Conservation (phyloP, 2,113 vertebrate genomes). For the Salvator merianae region DNA sequence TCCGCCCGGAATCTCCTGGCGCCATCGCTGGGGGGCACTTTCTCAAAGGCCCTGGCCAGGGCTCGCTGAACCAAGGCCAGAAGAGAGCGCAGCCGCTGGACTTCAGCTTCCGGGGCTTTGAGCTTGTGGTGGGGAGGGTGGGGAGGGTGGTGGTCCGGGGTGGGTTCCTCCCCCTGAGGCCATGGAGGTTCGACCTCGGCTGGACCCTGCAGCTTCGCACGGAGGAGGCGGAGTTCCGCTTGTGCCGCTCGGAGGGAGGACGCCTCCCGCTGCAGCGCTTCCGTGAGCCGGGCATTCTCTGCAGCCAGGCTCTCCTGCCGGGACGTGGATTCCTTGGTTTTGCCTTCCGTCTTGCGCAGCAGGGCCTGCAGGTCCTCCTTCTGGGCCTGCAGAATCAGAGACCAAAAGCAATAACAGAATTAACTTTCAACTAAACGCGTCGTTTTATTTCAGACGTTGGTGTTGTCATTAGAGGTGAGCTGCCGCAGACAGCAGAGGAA, state of each 20-base stretch:
- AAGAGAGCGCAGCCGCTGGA: slow-evolving; percentile 8
- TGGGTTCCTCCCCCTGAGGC: neutral
- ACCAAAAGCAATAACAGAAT: neutral
- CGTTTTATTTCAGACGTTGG: too few species aligned
- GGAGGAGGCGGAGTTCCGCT: slow-evolving; percentile 79
- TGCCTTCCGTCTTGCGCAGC: slow-evolving; percentile 30
- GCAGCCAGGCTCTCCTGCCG: slow-evolving; percentile 30
- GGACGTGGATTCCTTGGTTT: neutral
- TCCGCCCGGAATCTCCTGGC: slow-evolving; percentile 29
- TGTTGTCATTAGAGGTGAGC: too few species aligned
- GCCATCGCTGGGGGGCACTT: neutral
- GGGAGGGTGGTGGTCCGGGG: neutral
- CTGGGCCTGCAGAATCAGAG: slow-evolving; percentile 63
- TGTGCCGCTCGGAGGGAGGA: slow-evolving; percentile 70
- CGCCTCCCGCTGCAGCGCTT: slow-evolving; percentile 70
- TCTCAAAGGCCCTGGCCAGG: slow-evolving; percentile 48
- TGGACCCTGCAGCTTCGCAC: slow-evolving; percentile 67
- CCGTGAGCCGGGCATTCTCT: slow-evolving; percentile 41
- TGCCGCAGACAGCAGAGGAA: too few species aligned
- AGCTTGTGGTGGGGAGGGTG: neutral
- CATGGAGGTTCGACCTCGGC: slow-evolving; percentile 34
- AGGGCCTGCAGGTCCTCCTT: slow-evolving; percentile 73
- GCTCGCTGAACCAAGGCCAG: slow-evolving; percentile 53
- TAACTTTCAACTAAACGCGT: too few species aligned
- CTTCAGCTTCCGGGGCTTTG: rapidly evolving